A percentile compares a stretch with the other conserved stretches of the same genome.
Evolutionary conservation across 2,113 vertebrate species (phyloP).

Genomic region (Caranx ignobilis): DNA sequence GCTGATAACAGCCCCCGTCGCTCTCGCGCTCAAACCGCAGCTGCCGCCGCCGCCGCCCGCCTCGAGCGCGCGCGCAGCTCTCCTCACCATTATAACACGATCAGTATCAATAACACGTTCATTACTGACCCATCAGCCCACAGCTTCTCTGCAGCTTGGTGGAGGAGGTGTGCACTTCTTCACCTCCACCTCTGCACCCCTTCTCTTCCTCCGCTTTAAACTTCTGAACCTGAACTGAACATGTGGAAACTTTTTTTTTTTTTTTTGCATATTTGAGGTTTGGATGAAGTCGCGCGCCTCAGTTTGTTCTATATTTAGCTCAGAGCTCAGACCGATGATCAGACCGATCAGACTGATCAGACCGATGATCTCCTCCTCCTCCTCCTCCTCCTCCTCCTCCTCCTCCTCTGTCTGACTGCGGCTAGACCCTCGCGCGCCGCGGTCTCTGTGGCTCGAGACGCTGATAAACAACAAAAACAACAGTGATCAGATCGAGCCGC

Average conservation of each 20-base stretch:
- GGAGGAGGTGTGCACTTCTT: constrained; percentile 32
- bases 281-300: no score
- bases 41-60: no score
- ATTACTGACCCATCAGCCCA: no score
- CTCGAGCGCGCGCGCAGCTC: no score
- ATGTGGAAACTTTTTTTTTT: background rate
- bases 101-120: no score
- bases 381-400: background rate
- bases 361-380: no score
- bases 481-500: constrained; percentile 18
- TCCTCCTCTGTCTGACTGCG: constrained; percentile 16
- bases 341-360: no score
- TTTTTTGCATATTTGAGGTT: background rate
- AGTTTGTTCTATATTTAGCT: no score
- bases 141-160: no score
- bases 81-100: no score
- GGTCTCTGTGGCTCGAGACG: constrained; percentile 20
- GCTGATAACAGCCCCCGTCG: background rate
- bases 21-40: no score
- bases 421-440: constrained; percentile 11
- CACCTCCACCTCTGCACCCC: constrained; percentile 16
- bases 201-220: background rate
- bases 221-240: no score
- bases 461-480: constrained; percentile 13
- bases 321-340: background rate